Conservation (phyloP, 2,113 vertebrate species). For the Anser cygnoides region DNA sequence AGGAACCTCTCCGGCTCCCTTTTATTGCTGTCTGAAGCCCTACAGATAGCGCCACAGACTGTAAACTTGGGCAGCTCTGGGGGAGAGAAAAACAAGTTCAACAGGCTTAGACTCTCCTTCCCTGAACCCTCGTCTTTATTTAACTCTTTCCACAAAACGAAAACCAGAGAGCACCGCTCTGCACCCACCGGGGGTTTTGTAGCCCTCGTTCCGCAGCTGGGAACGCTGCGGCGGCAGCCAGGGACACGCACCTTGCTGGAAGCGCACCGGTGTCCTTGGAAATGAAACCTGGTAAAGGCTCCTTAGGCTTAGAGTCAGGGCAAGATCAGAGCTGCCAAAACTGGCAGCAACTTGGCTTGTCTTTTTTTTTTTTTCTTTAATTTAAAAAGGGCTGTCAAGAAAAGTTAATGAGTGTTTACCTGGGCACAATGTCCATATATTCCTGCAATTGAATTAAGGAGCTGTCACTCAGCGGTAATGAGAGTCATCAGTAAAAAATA, state of each 20-base stretch:
- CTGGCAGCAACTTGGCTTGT: conserved; percentile 10
- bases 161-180: neutral
- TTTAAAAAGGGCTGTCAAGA: conserved; percentile 47
- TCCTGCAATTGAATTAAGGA: conserved; percentile 31
- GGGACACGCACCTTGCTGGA: neutral
- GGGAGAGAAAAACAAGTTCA: conserved; percentile 67
- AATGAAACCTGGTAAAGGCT: neutral
- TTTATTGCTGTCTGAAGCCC: conserved; percentile 69
- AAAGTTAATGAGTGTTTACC: conserved; percentile 64
- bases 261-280: neutral
- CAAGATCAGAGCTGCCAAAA: conserved; percentile 61
- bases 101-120: conserved; percentile 58
- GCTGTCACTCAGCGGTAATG: conserved; percentile 25
- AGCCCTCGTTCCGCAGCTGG: neutral
- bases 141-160: conserved; percentile 38
- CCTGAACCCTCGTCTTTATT: conserved; percentile 21
- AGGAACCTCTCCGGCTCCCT: conserved; percentile 72
- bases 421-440: conserved; percentile 36
- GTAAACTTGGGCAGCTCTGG: conserved; percentile 64
- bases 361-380: neutral
- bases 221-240: accelerated
- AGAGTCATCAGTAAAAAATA: conserved; percentile 48
- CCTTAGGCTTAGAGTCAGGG: conserved; percentile 15
- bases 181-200: neutral
- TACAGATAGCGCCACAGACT: conserved; percentile 62